Evolutionary conservation across 2,888 invertebrate species (phyloP).

Genomic region (Melinaea marsaeus): DNA sequence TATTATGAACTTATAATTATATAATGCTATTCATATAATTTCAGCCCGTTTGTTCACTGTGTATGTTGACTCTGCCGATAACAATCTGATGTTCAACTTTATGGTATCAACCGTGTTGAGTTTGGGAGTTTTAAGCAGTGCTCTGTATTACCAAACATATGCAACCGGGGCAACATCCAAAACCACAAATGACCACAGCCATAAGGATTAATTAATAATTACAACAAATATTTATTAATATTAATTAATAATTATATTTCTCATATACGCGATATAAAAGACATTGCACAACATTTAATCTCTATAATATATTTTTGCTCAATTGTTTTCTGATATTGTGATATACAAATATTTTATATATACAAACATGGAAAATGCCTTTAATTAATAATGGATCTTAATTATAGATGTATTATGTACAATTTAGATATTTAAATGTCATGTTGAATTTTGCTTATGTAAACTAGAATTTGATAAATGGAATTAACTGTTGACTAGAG

Average conservation of each 20-base stretch:
- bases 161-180: not conserved
- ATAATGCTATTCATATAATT: constrained; percentile 38
- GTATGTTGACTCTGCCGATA: constrained; percentile 86
- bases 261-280: constrained; percentile 4
- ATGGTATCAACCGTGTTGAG: constrained; percentile 84
- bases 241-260: not conserved
- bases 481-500: too few relatives aligned
- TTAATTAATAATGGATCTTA: too few relatives aligned
- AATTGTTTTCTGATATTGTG: too few relatives aligned
- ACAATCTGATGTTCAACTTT: constrained; percentile 85
- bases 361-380: too few relatives aligned
- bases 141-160: constrained; percentile 80
- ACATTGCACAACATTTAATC: constrained; percentile 4
- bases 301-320: constrained; percentile 1
- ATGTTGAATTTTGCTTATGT: too few relatives aligned
- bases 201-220: constrained; percentile 15
- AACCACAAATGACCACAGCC: constrained; percentile 9
- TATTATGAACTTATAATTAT: too few relatives aligned
- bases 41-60: constrained; percentile 89
- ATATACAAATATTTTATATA: too few relatives aligned
- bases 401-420: too few relatives aligned
- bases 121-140: constrained; percentile 82
- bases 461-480: too few relatives aligned
- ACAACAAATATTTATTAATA: not conserved
- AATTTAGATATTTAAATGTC: too few relatives aligned